These are phyloP conservation scores for Paracentrotus lividus DNA, from an alignment of 53 echinoderm and acorn worm genomes.

Conservation along the genomic window DNA sequence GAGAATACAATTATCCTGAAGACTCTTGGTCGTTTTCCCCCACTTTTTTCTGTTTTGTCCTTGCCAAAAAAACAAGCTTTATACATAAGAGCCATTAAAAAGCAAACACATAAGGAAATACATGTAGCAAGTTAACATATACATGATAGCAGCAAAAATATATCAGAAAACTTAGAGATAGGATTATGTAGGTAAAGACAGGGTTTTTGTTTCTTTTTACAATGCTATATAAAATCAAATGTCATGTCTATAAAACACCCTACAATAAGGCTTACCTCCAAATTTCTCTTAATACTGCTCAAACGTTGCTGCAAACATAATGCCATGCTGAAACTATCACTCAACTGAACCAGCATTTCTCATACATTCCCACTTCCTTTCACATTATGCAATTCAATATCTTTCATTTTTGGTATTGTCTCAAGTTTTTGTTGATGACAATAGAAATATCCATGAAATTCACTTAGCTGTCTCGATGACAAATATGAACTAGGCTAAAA, in stretches of 20 bases:
- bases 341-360: neutral
- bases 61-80: constrained; percentile 51
- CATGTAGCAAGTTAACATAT: constrained; percentile 26
- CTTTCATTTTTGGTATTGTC: neutral
- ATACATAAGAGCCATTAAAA: constrained; percentile 46
- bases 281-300: constrained; percentile 22
- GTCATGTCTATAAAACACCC: neutral
- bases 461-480: neutral
- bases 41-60: constrained; percentile 35
- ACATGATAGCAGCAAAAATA: neutral
- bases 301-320: neutral
- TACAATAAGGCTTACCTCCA: neutral
- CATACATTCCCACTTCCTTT: neutral
- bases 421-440: neutral
- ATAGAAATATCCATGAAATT: neutral
- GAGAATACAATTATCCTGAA: neutral
- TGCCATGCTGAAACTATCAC: neutral
- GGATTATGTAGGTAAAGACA: neutral
- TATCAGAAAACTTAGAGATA: neutral
- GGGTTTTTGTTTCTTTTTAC: neutral
- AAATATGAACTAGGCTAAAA: neutral
- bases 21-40: neutral
- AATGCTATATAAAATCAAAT: constrained; percentile 5
- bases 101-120: constrained; percentile 53
- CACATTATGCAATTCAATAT: neutral